Percentiles rank a stretch among this genome's conserved stretches.
Evolutionary conservation across 23 tunicate species (phyloP).

Genomic region (Trididemnum miniatum): DNA sequence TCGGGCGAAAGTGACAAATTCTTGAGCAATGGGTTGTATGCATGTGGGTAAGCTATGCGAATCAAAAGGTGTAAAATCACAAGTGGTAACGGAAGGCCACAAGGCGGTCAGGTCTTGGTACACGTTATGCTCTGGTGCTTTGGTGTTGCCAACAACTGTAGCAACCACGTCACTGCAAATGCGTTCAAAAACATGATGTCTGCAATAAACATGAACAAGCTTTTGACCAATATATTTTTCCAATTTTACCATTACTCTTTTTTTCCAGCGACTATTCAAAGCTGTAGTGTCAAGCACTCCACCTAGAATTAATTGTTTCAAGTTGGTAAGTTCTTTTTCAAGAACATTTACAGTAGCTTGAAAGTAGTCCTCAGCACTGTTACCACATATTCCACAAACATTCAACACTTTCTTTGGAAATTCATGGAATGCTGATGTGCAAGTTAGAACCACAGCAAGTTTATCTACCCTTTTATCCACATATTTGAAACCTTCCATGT

Average conservation of each 20-base stretch:
- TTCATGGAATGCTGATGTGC: not conserved
- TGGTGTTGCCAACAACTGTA: not conserved
- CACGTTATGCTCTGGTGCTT: slow-evolving; percentile 5
- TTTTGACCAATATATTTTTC: slow-evolving; percentile 4
- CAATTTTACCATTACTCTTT: slow-evolving; percentile 3
- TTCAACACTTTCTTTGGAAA: not conserved
- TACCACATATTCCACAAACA: not conserved
- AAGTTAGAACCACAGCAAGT: slow-evolving; percentile 9
- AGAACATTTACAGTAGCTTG: not conserved
- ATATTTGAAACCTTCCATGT: not conserved
- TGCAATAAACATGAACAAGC: slow-evolving; percentile 14
- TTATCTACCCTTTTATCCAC: not conserved
- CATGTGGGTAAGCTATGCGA: not conserved
- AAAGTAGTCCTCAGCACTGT: not conserved
- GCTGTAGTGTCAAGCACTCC: not conserved
- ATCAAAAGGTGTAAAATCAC: not conserved
- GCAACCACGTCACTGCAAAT: not conserved
- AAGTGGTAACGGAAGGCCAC: slow-evolving; percentile 1
- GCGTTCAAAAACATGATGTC: not conserved
- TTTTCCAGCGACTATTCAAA: not conserved
- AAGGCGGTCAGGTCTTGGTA: not conserved
- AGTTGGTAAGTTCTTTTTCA: not conserved
- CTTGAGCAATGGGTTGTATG: not conserved
- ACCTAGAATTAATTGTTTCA: not conserved
- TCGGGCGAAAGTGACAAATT: not conserved